Base-by-base conservation (phyloP, 2,888 invertebrate species). In the Acronicta leporina region DNA sequence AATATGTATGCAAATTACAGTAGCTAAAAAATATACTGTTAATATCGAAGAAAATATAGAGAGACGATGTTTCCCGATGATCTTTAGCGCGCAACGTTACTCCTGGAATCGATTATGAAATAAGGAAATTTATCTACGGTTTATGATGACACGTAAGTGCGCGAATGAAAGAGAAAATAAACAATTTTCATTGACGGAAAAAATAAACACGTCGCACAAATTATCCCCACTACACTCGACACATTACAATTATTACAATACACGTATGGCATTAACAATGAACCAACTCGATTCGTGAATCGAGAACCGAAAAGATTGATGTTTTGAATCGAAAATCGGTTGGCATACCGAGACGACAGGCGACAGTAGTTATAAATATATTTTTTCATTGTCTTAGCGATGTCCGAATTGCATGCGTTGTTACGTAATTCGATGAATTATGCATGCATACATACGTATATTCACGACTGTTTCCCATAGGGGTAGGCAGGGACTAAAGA, bases 161-260 rank as follows among this genome's bases (percentile, higher is more conserved):
- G 10, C n/a, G 30, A 50, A 40, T 2, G 13, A 4, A 50, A 52
- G 13, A 2, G 1, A 8, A 5, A 20, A 4, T 6, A 25, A 15
- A 11, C 33, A 49, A 14, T 45, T 11, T 40, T 44, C 25, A 16
- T 10, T 43, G 42, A 5, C 20, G 11, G 20, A 50, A 48, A 61
- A 57, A 44, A 33, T 8, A 55, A 20, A 25, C 75, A 75, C 78
- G 75, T 76, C 43, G 13, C 42, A 15, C 78, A 75, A 76, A 76
- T 76, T 76, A 76, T 33, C 55, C 44, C 15, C 15, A 44, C 46
- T 47, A 68, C 61, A 43, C 44, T 52, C 44, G 20, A 35, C 56
- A 71, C 78, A 76, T 75, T 56, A 63, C 72, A 76, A 76, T 71
- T 63, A 74, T 66, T 77, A 45, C 43, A 50, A 27, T 7, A 74